phyloP scores from a whole-genome alignment of 2,113 vertebrate species.

The Zapornia atra region DNA sequence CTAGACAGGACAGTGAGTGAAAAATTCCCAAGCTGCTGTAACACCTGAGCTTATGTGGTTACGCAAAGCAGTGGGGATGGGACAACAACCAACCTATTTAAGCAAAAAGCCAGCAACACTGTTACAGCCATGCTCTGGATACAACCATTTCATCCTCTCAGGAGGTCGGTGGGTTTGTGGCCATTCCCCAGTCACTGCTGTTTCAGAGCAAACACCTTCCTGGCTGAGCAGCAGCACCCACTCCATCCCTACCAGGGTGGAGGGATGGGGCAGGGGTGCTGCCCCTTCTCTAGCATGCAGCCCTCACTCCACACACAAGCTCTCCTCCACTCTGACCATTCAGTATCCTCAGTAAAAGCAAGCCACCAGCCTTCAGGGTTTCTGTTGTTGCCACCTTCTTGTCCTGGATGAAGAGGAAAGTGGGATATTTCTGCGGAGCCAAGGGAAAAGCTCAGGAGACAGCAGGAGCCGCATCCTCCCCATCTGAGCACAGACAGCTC shows the following conservation, averaged over 20 bases:
- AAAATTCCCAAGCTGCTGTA: neutral
- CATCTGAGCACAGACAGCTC: neutral
- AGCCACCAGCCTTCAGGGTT: neutral
- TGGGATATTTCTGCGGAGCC: neutral
- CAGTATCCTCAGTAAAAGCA: neutral
- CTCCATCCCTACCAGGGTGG: no score
- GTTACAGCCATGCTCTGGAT: neutral
- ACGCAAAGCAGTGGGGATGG: accelerated
- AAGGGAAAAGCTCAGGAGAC: neutral
- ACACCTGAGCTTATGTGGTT: neutral
- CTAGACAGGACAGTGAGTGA: neutral
- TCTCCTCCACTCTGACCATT: neutral
- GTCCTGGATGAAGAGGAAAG: neutral
- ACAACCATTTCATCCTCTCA: neutral
- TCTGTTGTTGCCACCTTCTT: neutral
- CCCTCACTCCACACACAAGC: neutral
- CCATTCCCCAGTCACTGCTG: neutral
- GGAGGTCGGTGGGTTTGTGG: accelerated
- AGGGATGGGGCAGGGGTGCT: accelerated
- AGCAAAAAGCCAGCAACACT: neutral
- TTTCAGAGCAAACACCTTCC: neutral
- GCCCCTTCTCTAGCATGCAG: neutral
- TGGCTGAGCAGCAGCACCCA: neutral
- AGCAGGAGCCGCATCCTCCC: neutral
- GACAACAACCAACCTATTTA: neutral